Percentiles rank a stretch among this genome's conserved stretches.
Evolutionary conservation across 2,797 vertebrate genomes (phyloP).

Genomic region (Triplophysa bombifrons): DNA sequence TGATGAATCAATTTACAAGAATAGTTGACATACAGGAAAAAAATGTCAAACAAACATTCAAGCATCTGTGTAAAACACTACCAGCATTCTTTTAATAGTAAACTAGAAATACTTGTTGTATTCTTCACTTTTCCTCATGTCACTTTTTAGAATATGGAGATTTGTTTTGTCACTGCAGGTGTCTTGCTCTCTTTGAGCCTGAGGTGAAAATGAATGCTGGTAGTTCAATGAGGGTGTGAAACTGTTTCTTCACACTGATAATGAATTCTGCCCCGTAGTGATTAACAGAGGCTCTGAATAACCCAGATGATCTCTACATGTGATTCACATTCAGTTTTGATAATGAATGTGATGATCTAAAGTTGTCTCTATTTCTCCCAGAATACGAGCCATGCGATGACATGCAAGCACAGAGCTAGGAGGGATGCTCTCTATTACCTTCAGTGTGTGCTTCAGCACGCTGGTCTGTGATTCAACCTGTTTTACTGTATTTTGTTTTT

Average conservation of each 20-base stretch:
- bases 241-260: slow-evolving; percentile 50
- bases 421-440: neutral
- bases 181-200: slow-evolving; percentile 35
- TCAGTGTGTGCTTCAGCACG: neutral
- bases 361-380: neutral
- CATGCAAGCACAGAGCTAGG: neutral
- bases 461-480: neutral
- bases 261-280: slow-evolving; percentile 52
- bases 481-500: neutral
- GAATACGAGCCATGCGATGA: neutral
- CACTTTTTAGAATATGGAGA: slow-evolving; percentile 7
- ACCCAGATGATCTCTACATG: slow-evolving; percentile 29
- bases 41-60: neutral
- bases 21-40: neutral
- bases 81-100: neutral
- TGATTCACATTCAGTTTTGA: slow-evolving; percentile 36
- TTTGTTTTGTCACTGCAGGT: neutral
- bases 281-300: slow-evolving; percentile 46
- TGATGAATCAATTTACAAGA: slow-evolving; percentile 17
- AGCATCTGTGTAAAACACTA: neutral
- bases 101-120: neutral
- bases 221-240: slow-evolving; percentile 53
- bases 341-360: slow-evolving; percentile 41
- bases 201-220: slow-evolving; percentile 58
- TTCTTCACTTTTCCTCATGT: neutral